Evolutionary conservation across 2,888 invertebrate genomes (phyloP).

Genomic region (Masnerella sp.): DNA sequence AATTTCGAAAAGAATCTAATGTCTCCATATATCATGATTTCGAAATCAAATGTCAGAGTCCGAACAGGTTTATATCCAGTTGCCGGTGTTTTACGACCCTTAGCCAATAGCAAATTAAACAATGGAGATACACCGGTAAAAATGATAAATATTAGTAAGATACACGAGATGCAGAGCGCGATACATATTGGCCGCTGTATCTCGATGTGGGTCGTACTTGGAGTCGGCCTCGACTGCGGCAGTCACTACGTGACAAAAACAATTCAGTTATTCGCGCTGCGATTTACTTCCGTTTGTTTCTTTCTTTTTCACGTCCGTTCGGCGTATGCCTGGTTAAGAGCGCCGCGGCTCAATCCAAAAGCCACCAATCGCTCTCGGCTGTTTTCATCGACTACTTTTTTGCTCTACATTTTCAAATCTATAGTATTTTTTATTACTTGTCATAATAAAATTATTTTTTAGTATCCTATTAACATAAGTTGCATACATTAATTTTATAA

Average conservation of each 20-base stretch:
- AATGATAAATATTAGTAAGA: slow-evolving; percentile 43
- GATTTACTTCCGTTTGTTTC: slow-evolving; percentile 51
- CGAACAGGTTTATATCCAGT: too few relatives aligned
- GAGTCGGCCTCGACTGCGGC: slow-evolving; percentile 27
- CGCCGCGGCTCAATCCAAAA: not conserved
- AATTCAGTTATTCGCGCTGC: slow-evolving; percentile 51
- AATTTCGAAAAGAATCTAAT: too few relatives aligned
- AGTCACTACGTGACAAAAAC: slow-evolving; percentile 50
- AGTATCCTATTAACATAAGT: too few relatives aligned
- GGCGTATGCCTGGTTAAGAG: not conserved
- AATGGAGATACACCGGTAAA: slow-evolving; percentile 31
- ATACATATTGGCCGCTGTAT: slow-evolving; percentile 46
- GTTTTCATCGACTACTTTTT: too few relatives aligned
- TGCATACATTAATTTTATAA: too few relatives aligned
- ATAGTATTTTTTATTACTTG: too few relatives aligned
- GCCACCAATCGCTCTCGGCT: too few relatives aligned
- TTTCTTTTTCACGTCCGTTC: slow-evolving; percentile 38
- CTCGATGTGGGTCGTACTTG: slow-evolving; percentile 46
- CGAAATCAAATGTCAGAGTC: not conserved
- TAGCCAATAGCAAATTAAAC: slow-evolving; percentile 30
- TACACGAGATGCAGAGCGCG: slow-evolving; percentile 31
- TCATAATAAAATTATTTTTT: too few relatives aligned
- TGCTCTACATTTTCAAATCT: too few relatives aligned
- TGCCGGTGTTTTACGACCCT: slow-evolving; percentile 9
- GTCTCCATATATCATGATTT: slow-evolving; percentile 1